Evolutionary conservation across 2,797 vertebrate species (phyloP).

Genomic region (Cyprinella venusta): DNA sequence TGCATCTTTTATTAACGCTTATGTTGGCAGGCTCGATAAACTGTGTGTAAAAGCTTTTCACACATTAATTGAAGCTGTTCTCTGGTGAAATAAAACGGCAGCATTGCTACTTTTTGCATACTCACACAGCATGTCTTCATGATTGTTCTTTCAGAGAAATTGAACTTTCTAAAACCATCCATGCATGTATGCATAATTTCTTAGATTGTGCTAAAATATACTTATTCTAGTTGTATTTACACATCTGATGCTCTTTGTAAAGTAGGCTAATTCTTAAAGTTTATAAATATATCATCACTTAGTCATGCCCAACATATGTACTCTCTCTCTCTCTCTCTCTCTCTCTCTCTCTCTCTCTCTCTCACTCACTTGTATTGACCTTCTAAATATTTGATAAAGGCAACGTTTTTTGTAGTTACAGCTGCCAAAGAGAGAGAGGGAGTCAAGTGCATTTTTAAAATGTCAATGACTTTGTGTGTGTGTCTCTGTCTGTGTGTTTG

Average conservation of each 20-base stretch:
- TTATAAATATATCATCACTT: conserved; percentile 6
- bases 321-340: not conserved
- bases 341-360: not conserved
- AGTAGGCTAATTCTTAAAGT: not conserved
- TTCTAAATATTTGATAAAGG: conserved; percentile 60
- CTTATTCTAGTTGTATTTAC: not conserved
- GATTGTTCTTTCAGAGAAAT: not conserved
- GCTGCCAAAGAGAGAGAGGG: conserved; percentile 12
- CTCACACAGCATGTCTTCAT: not conserved
- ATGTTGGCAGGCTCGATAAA: not conserved
- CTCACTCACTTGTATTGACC: conserved; percentile 35
- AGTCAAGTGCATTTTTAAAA: conserved; percentile 46
- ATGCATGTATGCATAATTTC: not conserved
- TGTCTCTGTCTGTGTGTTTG: not conserved
- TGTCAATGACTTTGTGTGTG: conserved; percentile 24
- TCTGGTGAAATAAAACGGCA: not conserved
- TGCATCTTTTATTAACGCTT: not conserved
- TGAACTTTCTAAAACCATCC: not conserved
- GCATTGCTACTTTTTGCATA: not conserved
- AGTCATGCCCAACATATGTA: not conserved
- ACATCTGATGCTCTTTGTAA: not conserved
- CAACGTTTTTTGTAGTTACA: conserved; percentile 47
- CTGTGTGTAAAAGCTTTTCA: not conserved
- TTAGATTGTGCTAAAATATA: conserved; percentile 1
- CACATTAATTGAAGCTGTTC: conserved; percentile 8